Base-by-base conservation (phyloP, 1,140 invertebrate species). In the Acromyrmex echinatior region DNA sequence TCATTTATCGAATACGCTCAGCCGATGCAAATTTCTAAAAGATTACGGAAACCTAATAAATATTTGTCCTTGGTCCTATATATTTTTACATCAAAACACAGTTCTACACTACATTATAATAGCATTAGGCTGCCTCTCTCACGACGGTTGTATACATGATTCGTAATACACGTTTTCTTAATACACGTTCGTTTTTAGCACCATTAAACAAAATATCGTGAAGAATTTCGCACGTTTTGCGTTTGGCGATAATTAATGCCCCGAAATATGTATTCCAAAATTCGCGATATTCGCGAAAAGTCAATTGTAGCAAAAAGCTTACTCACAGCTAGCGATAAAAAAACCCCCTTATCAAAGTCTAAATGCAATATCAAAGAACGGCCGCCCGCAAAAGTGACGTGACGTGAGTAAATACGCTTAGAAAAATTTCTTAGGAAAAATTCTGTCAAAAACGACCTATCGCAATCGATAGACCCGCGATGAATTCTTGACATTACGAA, bases 161-260 rank as follows among this genome's bases (percentile, higher is more conserved):
- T 63, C 73, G 21, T 77, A 77, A 65, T 76, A 84, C 56, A 14
- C 21, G 3, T 79, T 56, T 76, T 5, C 18, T 81, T 28, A 45
- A 66, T 12, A 25, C 51, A 56, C 39, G 5, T 10, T 62, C 49
- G 28, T 45, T 86, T 80, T 86, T 86, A 81, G 85, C 85, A 86
- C 65, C 70, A 51, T 51, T 5, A 84, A 73, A 58, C 12, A 74
- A 35, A 21, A 76, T 21, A 76, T 49, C 25, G 39, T 63, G 25
- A 76, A 63, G 6, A 84, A 18, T 84, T 74, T 84, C 45, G 56
- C 53, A 63, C 66, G 16, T 7, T 51, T 51, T 28, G 1, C 21
- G 14, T 58, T 70, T 81, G 39, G 49, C 39, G 25, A 45, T 73
- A 89, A 91, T 90, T 93, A 93, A 93, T 93, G 93, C 92, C 89